phyloP scores from a whole-genome alignment of 1,140 invertebrate genomes.

The Campodea augens region DNA sequence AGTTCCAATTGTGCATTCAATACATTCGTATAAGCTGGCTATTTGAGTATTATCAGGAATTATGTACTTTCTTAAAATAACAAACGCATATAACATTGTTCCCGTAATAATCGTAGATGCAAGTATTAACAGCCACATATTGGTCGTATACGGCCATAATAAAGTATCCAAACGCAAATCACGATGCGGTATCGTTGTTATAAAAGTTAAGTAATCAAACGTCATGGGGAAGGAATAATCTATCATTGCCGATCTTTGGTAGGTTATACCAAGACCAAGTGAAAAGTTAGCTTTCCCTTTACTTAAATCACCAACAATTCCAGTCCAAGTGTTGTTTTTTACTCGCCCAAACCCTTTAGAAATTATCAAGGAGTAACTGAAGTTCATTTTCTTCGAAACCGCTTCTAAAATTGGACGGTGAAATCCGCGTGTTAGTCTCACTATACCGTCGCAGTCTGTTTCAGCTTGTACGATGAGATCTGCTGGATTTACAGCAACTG shows the following conservation, averaged over 20 bases:
- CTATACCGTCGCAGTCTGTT: too few species aligned
- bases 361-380: too few species aligned
- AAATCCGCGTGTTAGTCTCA: too few species aligned
- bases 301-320: not conserved
- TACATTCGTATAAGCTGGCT: not conserved
- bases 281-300: not conserved
- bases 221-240: slow-evolving; percentile 9
- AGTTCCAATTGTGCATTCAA: not conserved
- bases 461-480: too few species aligned
- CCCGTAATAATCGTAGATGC: not conserved
- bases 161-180: slow-evolving; percentile 10
- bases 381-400: too few species aligned
- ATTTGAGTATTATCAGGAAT: not conserved
- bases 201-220: slow-evolving; percentile 11
- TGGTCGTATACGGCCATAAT: slow-evolving; percentile 6
- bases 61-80: slow-evolving; percentile 6
- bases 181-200: slow-evolving; percentile 6
- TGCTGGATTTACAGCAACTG: too few species aligned
- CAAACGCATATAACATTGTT: not conserved
- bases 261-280: not conserved
- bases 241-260: not conserved
- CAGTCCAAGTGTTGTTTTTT: not conserved
- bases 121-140: slow-evolving; percentile 6
- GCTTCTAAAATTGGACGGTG: too few species aligned
- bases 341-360: too few species aligned